Evolutionary conservation across 2,113 vertebrate genomes (phyloP), one percentile per base, ranked within the genome.

Genomic region (Neotragus moschatus): DNA sequence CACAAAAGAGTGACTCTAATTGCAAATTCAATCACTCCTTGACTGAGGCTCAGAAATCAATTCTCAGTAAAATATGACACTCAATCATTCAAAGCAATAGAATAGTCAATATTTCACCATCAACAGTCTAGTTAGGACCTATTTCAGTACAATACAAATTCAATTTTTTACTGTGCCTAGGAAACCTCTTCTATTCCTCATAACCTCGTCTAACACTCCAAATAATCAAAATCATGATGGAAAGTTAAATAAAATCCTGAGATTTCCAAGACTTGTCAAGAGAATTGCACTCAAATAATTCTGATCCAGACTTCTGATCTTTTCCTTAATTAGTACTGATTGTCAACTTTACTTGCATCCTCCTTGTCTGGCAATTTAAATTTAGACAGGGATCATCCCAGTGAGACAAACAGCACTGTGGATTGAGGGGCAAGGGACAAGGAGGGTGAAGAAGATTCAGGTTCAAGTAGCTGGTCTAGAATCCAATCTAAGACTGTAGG

Each of bases 71-170:
- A 97, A 95, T 92, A 95, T 96, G 95, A 96, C 80, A 95, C 53
- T 91, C 92, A 25, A 43, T 97, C 94, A 97, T 95, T 98, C 97
- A 90, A 97, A 97, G 96, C 92, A 98, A 96, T 85, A 88, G 70
- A 94, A 47, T 47, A 84, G 80, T 97, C 96, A 97, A 96, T 98
- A 95, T 96, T 89, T 96, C 84, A 88, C 81, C 94, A 93, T 81
- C 84, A 93, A 73, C 73, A 77, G 63, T 73, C 96, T 97, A 73
- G 73, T 97, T 98, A 96, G 84, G 47, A 61, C 53, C 73, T 77
- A 84, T 85, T 97, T 97, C 84, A 96, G 70, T 70, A 90, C 63
- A 96, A 94, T 82, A 90, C 19, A 95, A 85, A 96, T 84, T 94
- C 77, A 75, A 75, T 47, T 13, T 90, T 86, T 88, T 66, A 66